Evolutionary conservation across 1,140 invertebrate genomes (phyloP).

Genomic region (Drosophila pachea): DNA sequence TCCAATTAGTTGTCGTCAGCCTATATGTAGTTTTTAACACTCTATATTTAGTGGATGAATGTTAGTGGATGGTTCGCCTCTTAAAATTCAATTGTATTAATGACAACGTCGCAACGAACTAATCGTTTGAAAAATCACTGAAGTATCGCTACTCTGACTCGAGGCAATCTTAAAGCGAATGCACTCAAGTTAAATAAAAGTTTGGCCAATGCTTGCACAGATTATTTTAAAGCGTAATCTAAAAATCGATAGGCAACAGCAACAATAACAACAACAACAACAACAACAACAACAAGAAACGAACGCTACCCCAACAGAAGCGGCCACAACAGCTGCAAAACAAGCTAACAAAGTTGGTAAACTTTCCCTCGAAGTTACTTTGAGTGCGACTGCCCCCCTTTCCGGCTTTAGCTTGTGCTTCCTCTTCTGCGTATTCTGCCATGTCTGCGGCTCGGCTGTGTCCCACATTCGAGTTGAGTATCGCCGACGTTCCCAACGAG

Average conservation of each 20-base stretch:
- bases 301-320: slow-evolving; percentile 11
- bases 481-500: slow-evolving; percentile 15
- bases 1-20: too few relatives aligned
- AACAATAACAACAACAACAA: slow-evolving; percentile 11
- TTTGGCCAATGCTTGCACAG: slow-evolving; percentile 38
- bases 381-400: slow-evolving; percentile 15
- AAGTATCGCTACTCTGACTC: not conserved
- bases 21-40: too few relatives aligned
- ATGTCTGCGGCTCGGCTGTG: slow-evolving; percentile 32
- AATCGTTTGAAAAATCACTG: not conserved
- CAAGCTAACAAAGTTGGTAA: slow-evolving; percentile 28
- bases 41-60: too few relatives aligned
- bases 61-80: too few relatives aligned
- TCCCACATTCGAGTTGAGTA: slow-evolving; percentile 36
- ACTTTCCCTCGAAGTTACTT: slow-evolving; percentile 38
- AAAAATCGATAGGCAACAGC: slow-evolving; percentile 60
- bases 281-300: not conserved
- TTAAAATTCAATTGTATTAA: too few relatives aligned
- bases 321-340: slow-evolving; percentile 4
- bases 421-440: slow-evolving; percentile 1
- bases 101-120: too few relatives aligned
- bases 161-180: not conserved
- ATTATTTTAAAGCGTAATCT: slow-evolving; percentile 60
- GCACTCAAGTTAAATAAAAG: not conserved
- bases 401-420: not conserved